Conservation (phyloP, 2,113 vertebrate species). For the Platysteira castanea region DNA sequence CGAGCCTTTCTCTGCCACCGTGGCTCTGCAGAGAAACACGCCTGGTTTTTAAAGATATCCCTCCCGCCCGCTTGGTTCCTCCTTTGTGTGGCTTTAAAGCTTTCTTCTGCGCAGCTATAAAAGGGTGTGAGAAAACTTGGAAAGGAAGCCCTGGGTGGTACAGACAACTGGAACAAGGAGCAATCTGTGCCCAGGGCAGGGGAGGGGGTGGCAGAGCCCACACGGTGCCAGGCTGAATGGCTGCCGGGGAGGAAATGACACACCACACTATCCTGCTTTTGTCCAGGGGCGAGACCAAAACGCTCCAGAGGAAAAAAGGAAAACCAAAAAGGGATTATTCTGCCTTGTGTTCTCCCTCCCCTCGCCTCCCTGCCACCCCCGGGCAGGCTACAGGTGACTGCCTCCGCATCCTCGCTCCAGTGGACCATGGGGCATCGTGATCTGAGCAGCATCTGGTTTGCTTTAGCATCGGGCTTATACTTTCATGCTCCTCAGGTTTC, state of each 20-base stretch:
- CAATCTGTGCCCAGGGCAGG: slow-evolving; percentile 33
- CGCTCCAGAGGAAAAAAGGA: not conserved
- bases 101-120: not conserved
- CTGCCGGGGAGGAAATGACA: slow-evolving; percentile 56
- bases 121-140: slow-evolving; percentile 62
- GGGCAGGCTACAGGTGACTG: not conserved
- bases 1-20: rapidly evolving
- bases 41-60: not conserved
- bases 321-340: not conserved
- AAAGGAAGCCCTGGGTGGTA: slow-evolving; percentile 64
- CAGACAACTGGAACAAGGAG: slow-evolving; percentile 51
- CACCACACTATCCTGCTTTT: slow-evolving; percentile 51
- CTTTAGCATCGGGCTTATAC: not conserved
- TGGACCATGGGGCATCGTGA: rapidly evolving
- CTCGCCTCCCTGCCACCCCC: not conserved
- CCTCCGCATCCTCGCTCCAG: not conserved
- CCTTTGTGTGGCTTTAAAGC: not conserved
- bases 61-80: not conserved
- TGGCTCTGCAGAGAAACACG: not conserved
- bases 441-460: not conserved
- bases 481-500: not conserved
- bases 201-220: slow-evolving; percentile 41
- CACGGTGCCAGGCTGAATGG: slow-evolving; percentile 13
- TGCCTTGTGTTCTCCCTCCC: not conserved
- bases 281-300: slow-evolving; percentile 36